Evolutionary conservation across 1,140 invertebrate species (phyloP).

Genomic region (Ditylenchus dipsaci): DNA sequence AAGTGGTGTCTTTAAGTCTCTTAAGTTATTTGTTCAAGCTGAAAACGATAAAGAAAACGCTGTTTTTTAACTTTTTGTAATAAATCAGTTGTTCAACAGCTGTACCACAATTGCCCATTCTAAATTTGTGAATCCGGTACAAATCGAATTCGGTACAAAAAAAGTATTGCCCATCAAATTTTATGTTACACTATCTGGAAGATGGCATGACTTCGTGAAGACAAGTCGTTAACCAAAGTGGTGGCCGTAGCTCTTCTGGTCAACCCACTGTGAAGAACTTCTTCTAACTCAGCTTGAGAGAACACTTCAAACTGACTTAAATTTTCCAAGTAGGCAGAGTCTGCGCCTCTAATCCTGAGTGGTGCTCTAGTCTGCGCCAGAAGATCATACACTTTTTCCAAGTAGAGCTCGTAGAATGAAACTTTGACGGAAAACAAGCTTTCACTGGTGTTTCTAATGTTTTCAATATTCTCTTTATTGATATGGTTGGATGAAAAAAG

Average conservation of each 20-base stretch:
- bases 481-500: constrained; percentile 4
- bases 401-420: constrained; percentile 11
- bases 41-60: too few relatives aligned
- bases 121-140: too few relatives aligned
- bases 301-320: not conserved
- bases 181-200: constrained; percentile 4
- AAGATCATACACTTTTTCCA: constrained; percentile 19
- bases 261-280: not conserved
- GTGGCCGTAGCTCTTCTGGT: constrained; percentile 8
- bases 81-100: not conserved
- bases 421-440: not conserved
- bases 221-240: constrained; percentile 13
- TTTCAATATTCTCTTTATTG: not conserved
- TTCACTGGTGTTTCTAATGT: not conserved
- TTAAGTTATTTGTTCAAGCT: too few relatives aligned
- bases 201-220: constrained; percentile 21
- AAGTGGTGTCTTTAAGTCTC: too few relatives aligned
- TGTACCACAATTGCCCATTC: too few relatives aligned
- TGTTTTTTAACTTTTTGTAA: not conserved
- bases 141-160: too few relatives aligned
- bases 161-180: too few relatives aligned
- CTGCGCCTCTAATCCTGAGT: constrained; percentile 7
- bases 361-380: not conserved
- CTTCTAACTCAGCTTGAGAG: not conserved
- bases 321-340: constrained; percentile 10